Percentiles rank a stretch among this genome's conserved stretches.
phyloP scores from a whole-genome alignment of 2,113 vertebrate species.

The Fulmarus glacialis region DNA sequence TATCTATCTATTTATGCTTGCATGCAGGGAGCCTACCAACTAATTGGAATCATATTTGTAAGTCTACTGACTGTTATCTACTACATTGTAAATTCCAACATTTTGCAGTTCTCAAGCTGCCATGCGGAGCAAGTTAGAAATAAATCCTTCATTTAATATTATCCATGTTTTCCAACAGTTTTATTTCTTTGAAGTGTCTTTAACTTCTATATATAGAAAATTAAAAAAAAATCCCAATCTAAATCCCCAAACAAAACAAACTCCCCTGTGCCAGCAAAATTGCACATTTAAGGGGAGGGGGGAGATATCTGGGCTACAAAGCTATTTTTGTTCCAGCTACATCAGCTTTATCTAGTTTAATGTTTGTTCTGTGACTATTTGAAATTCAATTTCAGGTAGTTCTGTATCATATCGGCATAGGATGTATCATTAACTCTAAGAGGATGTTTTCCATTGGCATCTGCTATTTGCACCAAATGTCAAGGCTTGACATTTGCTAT shows the following conservation, averaged over 20 bases:
- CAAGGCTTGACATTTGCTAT: slow-evolving; percentile 69
- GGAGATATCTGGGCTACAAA: background rate
- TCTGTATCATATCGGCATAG: slow-evolving; percentile 35
- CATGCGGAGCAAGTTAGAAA: slow-evolving; percentile 5
- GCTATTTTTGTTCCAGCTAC: background rate
- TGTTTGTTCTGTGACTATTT: slow-evolving; percentile 30
- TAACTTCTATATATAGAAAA: background rate
- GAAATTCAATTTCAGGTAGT: slow-evolving; percentile 68
- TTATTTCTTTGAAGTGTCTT: background rate
- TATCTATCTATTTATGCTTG: background rate
- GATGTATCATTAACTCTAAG: slow-evolving; percentile 42
- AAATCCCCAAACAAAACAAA: background rate
- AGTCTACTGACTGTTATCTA: background rate
- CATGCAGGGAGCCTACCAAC: background rate
- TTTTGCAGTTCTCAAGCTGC: background rate
- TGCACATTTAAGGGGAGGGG: background rate
- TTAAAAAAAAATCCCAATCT: background rate
- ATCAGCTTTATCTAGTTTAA: slow-evolving; percentile 4
- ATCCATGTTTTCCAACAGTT: background rate
- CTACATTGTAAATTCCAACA: background rate
- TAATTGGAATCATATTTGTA: slow-evolving; percentile 12
- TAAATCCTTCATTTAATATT: slow-evolving; percentile 13
- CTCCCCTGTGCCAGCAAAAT: background rate
- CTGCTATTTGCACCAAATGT: slow-evolving; percentile 68
- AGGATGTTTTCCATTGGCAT: slow-evolving; percentile 47